These are phyloP conservation scores for Sycophila texana DNA, from an alignment of 2,888 invertebrate genomes.

Conservation along the genomic window DNA sequence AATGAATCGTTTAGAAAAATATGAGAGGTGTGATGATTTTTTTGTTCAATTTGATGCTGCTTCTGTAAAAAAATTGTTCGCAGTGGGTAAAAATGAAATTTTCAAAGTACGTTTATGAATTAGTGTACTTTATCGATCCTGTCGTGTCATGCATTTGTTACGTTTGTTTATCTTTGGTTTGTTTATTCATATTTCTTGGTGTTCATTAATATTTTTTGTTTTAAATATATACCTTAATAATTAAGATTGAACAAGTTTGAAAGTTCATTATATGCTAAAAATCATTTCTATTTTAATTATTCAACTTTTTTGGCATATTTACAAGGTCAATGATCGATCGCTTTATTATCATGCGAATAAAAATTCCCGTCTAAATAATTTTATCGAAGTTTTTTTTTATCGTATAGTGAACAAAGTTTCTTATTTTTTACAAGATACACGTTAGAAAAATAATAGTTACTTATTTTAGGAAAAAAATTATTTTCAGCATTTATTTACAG, in stretches of 20 bases:
- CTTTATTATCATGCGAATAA: slow-evolving; percentile 1
- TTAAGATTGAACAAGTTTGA: slow-evolving; percentile 33
- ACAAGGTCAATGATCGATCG: slow-evolving; percentile 14
- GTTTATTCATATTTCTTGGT: slow-evolving; percentile 31
- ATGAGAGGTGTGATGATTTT: too few relatives aligned
- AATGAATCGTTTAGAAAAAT: too few relatives aligned
- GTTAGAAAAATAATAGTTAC: background rate
- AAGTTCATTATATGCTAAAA: slow-evolving; percentile 26
- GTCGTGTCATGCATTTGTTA: slow-evolving; percentile 22
- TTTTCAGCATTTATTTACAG: background rate
- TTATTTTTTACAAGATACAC: background rate
- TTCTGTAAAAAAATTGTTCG: slow-evolving; percentile 21
- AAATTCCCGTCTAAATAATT: background rate
- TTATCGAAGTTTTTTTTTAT: background rate
- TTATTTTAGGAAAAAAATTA: slow-evolving; percentile 1
- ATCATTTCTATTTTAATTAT: slow-evolving; percentile 24
- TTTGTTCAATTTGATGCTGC: background rate
- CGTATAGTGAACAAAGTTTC: background rate
- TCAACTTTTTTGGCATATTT: slow-evolving; percentile 46
- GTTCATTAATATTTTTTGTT: slow-evolving; percentile 27
- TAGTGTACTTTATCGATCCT: slow-evolving; percentile 18
- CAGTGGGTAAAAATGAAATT: slow-evolving; percentile 25
- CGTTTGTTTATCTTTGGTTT: slow-evolving; percentile 1
- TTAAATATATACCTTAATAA: slow-evolving; percentile 6
- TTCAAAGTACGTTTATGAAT: slow-evolving; percentile 8